Base-by-base conservation (phyloP, 2,888 invertebrate genomes). In the Lapara coniferarum region DNA sequence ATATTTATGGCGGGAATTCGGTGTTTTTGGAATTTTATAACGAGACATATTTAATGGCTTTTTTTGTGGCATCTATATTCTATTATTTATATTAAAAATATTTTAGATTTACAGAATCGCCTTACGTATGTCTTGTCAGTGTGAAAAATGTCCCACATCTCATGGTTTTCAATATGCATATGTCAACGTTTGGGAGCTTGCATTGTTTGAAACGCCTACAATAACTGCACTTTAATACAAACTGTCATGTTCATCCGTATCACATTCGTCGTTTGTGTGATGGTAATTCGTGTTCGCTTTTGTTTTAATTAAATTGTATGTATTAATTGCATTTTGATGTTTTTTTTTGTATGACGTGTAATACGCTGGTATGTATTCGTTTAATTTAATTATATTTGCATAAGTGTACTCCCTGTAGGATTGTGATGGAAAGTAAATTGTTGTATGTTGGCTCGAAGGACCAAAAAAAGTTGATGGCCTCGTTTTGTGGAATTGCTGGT, bases 1-100 rank as follows among this genome's bases (percentile, higher is more conserved):
- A 80, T 79, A 75, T 84, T 84, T 74, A 66, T 78, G 72, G 74
- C 70, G 66, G 66, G 57, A 66, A 63, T 55, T 37, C 7, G 7
- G 13, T 53, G 7, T 53, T 25, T 37, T 63, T 52, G 53, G 63
- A 53, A 10, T 7, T 53, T 69, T 53, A 13, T 46, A 14, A 19
- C 63, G 53, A 69, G 68, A 69, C 52, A 69, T 52, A 69, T 69
- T 69, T 69, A 46, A 58, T 37, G 37, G 37, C 37, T 37, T 37
- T 37, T 3, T 25, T 57, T 7, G 16, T 16, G 7, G 8, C 7
- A 7, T 0, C n/a, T 16, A n/a, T 53, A 3, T 16, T 53, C 0
- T 53, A 14, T 37, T 37, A 37, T 37, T 51, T 51, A 51, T 3
- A 13, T 51, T 13, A 7, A 13, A 51, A 13, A 51, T 13, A 51